Evolutionary conservation across 1,140 invertebrate species (phyloP).

Genomic region (Grapholita molesta): DNA sequence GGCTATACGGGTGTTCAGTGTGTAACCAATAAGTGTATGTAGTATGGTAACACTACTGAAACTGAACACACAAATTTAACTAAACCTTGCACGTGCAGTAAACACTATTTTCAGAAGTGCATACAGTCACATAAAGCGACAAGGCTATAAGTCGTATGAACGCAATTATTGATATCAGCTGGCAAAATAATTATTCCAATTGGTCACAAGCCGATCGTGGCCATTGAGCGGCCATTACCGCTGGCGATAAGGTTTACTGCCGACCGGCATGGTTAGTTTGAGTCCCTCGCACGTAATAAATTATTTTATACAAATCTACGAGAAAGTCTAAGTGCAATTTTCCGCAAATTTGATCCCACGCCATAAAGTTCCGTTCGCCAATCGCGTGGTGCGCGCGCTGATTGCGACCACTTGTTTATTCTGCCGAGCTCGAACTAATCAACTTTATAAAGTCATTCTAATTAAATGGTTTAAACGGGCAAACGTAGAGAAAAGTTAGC

Average conservation of each 20-base stretch:
- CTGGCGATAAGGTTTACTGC: slow-evolving; percentile 63
- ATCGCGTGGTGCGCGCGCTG: slow-evolving; percentile 23
- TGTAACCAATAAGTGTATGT: no score
- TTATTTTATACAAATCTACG: slow-evolving; percentile 59
- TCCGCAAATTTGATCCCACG: slow-evolving; percentile 65
- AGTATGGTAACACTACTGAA: no score
- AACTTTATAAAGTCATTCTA: slow-evolving; percentile 41
- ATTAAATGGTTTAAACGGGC: slow-evolving; percentile 24
- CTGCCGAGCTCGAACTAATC: slow-evolving; percentile 24
- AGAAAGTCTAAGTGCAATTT: slow-evolving; percentile 64
- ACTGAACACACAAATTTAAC: no score
- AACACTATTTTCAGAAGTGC: background rate
- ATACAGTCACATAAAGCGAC: background rate
- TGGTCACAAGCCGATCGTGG: slow-evolving; percentile 51
- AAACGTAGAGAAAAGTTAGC: background rate
- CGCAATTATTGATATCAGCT: slow-evolving; percentile 31
- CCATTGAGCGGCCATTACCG: slow-evolving; percentile 61
- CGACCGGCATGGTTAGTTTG: slow-evolving; percentile 68
- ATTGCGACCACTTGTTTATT: slow-evolving; percentile 20
- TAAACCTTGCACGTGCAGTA: background rate
- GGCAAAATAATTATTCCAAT: slow-evolving; percentile 57
- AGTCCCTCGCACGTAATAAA: slow-evolving; percentile 64
- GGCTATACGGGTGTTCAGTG: no score
- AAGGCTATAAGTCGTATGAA: background rate
- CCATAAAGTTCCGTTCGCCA: slow-evolving; percentile 35